Conservation (phyloP, 2,113 vertebrate genomes). For the Petromus typicus region DNA sequence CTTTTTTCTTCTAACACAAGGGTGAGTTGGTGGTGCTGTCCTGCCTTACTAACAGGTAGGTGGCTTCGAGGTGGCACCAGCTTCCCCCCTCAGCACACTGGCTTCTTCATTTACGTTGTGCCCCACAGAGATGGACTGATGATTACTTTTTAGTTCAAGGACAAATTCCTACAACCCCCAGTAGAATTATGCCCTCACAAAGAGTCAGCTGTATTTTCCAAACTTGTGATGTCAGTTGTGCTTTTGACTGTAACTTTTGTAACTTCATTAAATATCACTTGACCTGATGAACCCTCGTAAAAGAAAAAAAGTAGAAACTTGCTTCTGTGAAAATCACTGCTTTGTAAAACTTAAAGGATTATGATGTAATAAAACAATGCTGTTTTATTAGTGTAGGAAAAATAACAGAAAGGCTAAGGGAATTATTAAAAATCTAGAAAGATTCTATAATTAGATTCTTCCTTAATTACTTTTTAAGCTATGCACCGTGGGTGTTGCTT, state of each 20-base stretch:
- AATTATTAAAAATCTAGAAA: neutral
- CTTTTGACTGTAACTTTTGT: neutral
- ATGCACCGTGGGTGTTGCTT: neutral
- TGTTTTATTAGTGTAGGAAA: neutral
- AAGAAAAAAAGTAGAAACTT: neutral
- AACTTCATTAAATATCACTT: neutral
- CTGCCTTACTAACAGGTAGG: fast-evolving
- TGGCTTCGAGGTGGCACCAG: neutral
- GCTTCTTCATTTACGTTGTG: neutral
- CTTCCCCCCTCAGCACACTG: too few species aligned
- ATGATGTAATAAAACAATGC: neutral
- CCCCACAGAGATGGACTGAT: neutral
- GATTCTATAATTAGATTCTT: neutral
- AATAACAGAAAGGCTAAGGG: neutral
- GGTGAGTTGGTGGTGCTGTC: neutral
- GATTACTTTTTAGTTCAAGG: neutral
- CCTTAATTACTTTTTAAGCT: neutral
- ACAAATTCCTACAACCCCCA: neutral
- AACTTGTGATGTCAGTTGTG: neutral
- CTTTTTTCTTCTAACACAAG: neutral
- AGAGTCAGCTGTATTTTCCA: neutral
- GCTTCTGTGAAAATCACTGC: neutral
- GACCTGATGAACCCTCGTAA: neutral
- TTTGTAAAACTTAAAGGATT: neutral
- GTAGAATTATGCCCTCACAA: neutral